Conservation (phyloP, 2,113 vertebrate species). For the Montifringilla adamsi region DNA sequence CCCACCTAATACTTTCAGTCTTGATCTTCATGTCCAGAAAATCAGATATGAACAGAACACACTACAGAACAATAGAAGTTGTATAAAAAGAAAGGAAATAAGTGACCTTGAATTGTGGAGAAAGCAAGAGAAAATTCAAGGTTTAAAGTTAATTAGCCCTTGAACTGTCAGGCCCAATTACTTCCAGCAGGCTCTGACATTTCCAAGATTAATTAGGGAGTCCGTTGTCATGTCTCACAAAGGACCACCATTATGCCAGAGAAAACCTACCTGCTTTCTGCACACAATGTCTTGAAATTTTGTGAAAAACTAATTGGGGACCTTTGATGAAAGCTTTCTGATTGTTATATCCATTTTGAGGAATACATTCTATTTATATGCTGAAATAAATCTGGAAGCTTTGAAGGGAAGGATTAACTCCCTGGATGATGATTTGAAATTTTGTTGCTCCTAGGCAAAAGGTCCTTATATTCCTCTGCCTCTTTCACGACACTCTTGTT, state of each 20-base stretch:
- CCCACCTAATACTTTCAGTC: neutral
- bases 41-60: neutral
- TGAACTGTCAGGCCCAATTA: constrained; percentile 71
- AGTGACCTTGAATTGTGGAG: constrained; percentile 45
- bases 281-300: neutral
- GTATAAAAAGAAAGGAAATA: constrained; percentile 36
- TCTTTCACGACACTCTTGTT: neutral
- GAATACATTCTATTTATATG: neutral
- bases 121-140: constrained; percentile 48
- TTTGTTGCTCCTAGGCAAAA: neutral
- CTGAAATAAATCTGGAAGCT: neutral
- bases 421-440: neutral
- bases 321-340: constrained; percentile 4
- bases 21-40: neutral
- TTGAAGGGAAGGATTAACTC: neutral
- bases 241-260: constrained; percentile 32
- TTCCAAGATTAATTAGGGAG: constrained; percentile 74
- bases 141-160: constrained; percentile 74
- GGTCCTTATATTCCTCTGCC: neutral
- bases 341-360: neutral
- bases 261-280: constrained; percentile 41
- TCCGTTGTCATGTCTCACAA: constrained; percentile 56
- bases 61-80: neutral
- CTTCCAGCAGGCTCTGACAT: constrained; percentile 71
- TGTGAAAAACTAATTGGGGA: neutral